These are phyloP conservation scores for Meandrina meandrites DNA, from an alignment of 92 coral and sea anemone genomes.

Conservation along the genomic window DNA sequence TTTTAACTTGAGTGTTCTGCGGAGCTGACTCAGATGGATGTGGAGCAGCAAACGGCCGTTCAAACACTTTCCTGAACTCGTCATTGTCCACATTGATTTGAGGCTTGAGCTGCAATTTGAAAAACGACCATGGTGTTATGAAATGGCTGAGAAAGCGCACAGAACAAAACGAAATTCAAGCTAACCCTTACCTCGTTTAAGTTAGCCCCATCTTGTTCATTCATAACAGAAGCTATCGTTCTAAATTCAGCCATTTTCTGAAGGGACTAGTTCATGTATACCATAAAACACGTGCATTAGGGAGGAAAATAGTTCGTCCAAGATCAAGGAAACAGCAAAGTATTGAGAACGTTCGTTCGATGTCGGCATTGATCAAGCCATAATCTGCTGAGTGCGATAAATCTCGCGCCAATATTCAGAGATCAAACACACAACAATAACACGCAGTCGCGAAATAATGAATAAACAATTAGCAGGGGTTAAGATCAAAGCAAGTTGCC, in stretches of 20 bases:
- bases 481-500: background rate
- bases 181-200: slow-evolving; percentile 15
- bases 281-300: slow-evolving; percentile 49
- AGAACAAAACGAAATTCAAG: background rate
- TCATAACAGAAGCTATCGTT: slow-evolving; percentile 20
- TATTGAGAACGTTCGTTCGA: background rate
- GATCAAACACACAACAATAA: slow-evolving; percentile 9
- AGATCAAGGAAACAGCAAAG: background rate
- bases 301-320: slow-evolving; percentile 18
- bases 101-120: slow-evolving; percentile 15
- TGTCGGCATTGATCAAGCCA: slow-evolving; percentile 46
- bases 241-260: slow-evolving; percentile 49
- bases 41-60: slow-evolving; percentile 71
- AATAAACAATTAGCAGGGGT: slow-evolving; percentile 4
- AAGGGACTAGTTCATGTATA: slow-evolving; percentile 47
- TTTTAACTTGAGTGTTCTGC: slow-evolving; percentile 45
- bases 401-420: slow-evolving; percentile 37
- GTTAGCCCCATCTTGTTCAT: slow-evolving; percentile 6
- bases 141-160: background rate
- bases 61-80: slow-evolving; percentile 76
- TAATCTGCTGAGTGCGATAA: slow-evolving; percentile 13
- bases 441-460: slow-evolving; percentile 22
- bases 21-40: slow-evolving; percentile 46
- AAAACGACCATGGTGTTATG: background rate
- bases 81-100: slow-evolving; percentile 46